Evolutionary conservation across 2,797 vertebrate genomes (phyloP).

Genomic region (Coranthus polyacanthus): DNA sequence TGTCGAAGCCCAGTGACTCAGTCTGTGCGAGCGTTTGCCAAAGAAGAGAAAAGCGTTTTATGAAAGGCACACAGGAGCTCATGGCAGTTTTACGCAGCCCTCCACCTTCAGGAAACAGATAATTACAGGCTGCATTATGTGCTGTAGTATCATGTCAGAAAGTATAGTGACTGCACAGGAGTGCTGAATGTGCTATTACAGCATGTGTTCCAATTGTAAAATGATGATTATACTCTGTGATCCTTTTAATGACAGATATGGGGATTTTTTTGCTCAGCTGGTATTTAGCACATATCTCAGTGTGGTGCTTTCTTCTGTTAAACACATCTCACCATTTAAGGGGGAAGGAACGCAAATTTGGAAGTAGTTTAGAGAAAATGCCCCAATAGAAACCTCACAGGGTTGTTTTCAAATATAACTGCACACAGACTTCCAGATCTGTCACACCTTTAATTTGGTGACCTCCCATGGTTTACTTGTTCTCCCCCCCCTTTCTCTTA

Average conservation of each 20-base stretch:
- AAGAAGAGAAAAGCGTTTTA: constrained; percentile 71
- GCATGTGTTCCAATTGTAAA: constrained; percentile 77
- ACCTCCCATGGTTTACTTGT: constrained; percentile 58
- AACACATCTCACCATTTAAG: constrained; percentile 64
- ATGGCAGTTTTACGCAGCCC: constrained; percentile 69
- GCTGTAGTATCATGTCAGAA: constrained; percentile 78
- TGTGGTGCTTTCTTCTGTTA: constrained; percentile 62
- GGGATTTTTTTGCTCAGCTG: constrained; percentile 69
- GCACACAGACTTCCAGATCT: constrained; percentile 55
- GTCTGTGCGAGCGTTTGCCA: constrained; percentile 58
- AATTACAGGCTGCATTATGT: constrained; percentile 79
- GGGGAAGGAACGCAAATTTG: constrained; percentile 52
- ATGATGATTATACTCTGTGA: constrained; percentile 76
- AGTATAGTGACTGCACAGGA: constrained; percentile 69
- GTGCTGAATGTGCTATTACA: constrained; percentile 69
- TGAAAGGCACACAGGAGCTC: constrained; percentile 69
- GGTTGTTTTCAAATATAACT: constrained; percentile 62
- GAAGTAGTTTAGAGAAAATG: constrained; percentile 64
- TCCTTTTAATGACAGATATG: constrained; percentile 78
- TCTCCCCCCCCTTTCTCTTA: constrained; percentile 22
- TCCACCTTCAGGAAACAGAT: constrained; percentile 81
- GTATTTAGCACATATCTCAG: constrained; percentile 79
- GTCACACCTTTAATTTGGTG: constrained; percentile 64
- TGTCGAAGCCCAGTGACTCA: constrained; percentile 63
- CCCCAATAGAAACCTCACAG: constrained; percentile 51